phyloP scores from a whole-genome alignment of 2,888 invertebrate species.

The Lumbricus terrestris region DNA sequence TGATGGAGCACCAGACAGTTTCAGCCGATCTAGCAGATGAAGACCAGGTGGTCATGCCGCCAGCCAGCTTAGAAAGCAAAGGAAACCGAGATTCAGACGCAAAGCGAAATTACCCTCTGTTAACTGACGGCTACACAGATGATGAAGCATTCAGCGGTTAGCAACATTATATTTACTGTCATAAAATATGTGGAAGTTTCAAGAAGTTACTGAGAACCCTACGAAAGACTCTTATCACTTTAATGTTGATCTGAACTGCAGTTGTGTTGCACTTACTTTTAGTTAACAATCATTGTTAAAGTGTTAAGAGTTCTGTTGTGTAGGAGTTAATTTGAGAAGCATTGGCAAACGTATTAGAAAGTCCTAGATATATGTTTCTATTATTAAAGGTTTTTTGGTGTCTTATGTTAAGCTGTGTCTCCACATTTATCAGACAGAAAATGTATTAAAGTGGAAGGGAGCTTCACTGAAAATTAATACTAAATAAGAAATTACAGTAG shows the following conservation, averaged over 20 bases:
- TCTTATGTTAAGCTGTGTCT: neutral
- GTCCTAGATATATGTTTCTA: neutral
- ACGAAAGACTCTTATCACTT: too few relatives aligned
- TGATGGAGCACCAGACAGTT: neutral
- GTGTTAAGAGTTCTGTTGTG: neutral
- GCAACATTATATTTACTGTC: neutral
- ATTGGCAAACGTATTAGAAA: neutral
- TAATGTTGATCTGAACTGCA: too few relatives aligned
- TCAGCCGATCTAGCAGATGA: neutral
- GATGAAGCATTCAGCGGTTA: conserved; percentile 3
- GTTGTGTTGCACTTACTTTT: too few relatives aligned
- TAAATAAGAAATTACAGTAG: too few relatives aligned
- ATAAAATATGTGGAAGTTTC: neutral
- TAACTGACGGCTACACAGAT: neutral
- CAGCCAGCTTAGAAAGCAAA: neutral
- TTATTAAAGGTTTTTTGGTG: too few relatives aligned
- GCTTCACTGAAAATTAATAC: neutral
- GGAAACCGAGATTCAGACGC: neutral
- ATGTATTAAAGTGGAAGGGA: neutral
- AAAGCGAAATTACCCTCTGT: neutral
- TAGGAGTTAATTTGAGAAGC: neutral
- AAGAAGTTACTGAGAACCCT: neutral
- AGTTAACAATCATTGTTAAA: too few relatives aligned
- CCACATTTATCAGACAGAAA: neutral
- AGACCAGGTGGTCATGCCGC: neutral